Evolutionary conservation across 1,140 invertebrate species (phyloP).

Genomic region (Asbolus verrucosus): DNA sequence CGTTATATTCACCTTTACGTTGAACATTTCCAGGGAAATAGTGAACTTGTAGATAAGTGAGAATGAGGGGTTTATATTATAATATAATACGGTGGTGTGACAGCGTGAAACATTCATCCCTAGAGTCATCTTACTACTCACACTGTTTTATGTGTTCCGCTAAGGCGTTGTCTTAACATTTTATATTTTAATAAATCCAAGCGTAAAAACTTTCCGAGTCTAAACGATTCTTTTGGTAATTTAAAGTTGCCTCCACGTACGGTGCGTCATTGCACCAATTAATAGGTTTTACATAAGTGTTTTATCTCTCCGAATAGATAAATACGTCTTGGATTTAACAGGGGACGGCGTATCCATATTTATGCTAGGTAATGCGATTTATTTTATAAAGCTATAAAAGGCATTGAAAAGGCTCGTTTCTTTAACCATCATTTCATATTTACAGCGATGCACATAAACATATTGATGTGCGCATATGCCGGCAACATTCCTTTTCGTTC

Average conservation of each 20-base stretch:
- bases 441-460: constrained; percentile 26
- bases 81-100: constrained; percentile 42
- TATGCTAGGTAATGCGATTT: constrained; percentile 29
- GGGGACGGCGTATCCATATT: neutral
- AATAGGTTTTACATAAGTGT: neutral
- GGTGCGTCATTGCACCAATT: neutral
- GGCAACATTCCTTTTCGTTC: constrained; percentile 31
- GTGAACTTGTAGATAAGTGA: constrained; percentile 40
- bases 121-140: constrained; percentile 42
- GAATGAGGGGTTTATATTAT: constrained; percentile 41
- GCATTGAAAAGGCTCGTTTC: constrained; percentile 26
- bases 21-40: constrained; percentile 24
- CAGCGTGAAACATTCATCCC: constrained; percentile 45
- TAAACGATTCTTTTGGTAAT: neutral
- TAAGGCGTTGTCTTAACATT: constrained; percentile 42
- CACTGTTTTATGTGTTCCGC: constrained; percentile 40
- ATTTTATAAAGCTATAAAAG: constrained; percentile 32
- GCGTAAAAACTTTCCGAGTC: constrained; percentile 12
- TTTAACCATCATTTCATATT: constrained; percentile 37
- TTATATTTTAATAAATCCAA: constrained; percentile 44
- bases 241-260: too few relatives aligned
- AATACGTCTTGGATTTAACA: neutral
- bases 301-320: constrained; percentile 4
- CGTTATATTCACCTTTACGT: constrained; percentile 8
- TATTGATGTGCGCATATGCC: constrained; percentile 28